Evolutionary conservation across 1,140 invertebrate species (phyloP).

Genomic region (Lepidostoma basale): DNA sequence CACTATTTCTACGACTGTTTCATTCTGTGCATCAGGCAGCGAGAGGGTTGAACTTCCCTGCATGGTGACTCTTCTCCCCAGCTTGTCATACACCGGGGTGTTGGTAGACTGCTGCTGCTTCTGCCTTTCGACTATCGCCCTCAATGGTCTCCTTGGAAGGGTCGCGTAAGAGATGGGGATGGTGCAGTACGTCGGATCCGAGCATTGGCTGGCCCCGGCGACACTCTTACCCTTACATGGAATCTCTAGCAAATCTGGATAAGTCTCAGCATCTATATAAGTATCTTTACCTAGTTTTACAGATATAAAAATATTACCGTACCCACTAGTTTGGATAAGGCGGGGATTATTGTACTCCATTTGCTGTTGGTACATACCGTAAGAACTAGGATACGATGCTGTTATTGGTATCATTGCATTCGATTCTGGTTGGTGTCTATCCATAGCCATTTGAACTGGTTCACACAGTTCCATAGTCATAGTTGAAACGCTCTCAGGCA

Average conservation of each 20-base stretch:
- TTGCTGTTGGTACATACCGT: slow-evolving; percentile 48
- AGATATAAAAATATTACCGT: slow-evolving; percentile 77
- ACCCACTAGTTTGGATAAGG: slow-evolving; percentile 49
- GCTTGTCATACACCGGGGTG: slow-evolving; percentile 79
- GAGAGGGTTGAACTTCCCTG: slow-evolving; percentile 83
- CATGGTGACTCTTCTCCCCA: slow-evolving; percentile 86
- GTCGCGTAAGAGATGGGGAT: slow-evolving; percentile 63
- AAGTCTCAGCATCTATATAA: slow-evolving; percentile 65
- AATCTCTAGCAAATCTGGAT: slow-evolving; percentile 79
- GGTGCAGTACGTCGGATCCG: slow-evolving; percentile 46
- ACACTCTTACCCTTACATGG: slow-evolving; percentile 61
- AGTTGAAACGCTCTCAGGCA: slow-evolving; percentile 51
- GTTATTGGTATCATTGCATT: slow-evolving; percentile 46
- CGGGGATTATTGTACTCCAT: slow-evolving; percentile 51
- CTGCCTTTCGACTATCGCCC: slow-evolving; percentile 54
- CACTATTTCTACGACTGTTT: slow-evolving; percentile 10
- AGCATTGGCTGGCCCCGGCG: slow-evolving; percentile 51
- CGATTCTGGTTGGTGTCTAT: slow-evolving; percentile 66
- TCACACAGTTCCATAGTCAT: slow-evolving; percentile 58
- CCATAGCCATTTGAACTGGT: slow-evolving; percentile 79
- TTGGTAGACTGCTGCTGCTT: slow-evolving; percentile 46
- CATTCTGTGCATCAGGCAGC: slow-evolving; percentile 66
- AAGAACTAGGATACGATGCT: slow-evolving; percentile 40
- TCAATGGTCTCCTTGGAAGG: slow-evolving; percentile 62
- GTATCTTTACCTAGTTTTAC: slow-evolving; percentile 75